Evolutionary conservation across 2,797 vertebrate genomes (phyloP), one percentile per base, ranked within the genome.

Genomic region (Nyctalus aviator): DNA sequence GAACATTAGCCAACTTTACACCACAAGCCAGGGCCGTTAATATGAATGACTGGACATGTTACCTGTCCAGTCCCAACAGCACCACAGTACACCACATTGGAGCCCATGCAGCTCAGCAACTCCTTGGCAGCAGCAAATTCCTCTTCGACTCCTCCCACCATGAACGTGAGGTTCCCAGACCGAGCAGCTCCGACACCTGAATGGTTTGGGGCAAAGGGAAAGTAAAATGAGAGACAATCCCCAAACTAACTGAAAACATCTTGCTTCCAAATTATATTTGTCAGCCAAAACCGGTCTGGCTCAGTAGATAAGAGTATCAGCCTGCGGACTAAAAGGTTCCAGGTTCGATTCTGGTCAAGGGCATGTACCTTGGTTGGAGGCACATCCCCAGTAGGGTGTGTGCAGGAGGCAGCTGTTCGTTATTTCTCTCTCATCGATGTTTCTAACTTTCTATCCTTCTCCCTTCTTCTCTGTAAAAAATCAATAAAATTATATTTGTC

Each of bases 11-110:
- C 50, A 62, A 96, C 64, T 87, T 91, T 86, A 30, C 30, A 84
- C 41, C 87, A 94, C 0, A 5, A 72, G 23, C 69, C 84, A 84
- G 62, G 37, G 15, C 71, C 50, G 76, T 11, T 15, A 17, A 57
- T 46, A 18, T 32, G 72, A 50, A 95, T 25, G 68, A 55, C n/a
- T n/a, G n/a, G n/a, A 95, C 83, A 87, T 53, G 21, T 97, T 98
- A 99, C 99, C 99, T 99, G 99, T 85, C 99, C 99, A 0, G 99
- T 99, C 97, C 99, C 99, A 95, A 99, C 99, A 96, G 98, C 99
- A 96, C 99, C 99, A 84, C 99, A 99, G 97, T 99, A 99, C 55
- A 99, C 94, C 94, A 99, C 99, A 30, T 99, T 99, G 97, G 99
- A 98, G 92, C 99, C 99, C 99, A 99, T 99, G 97, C 99, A 99